These are phyloP conservation scores for Myoxocephalus aenaeus DNA, from an alignment of 2,797 vertebrate genomes.

Conservation along the genomic window DNA sequence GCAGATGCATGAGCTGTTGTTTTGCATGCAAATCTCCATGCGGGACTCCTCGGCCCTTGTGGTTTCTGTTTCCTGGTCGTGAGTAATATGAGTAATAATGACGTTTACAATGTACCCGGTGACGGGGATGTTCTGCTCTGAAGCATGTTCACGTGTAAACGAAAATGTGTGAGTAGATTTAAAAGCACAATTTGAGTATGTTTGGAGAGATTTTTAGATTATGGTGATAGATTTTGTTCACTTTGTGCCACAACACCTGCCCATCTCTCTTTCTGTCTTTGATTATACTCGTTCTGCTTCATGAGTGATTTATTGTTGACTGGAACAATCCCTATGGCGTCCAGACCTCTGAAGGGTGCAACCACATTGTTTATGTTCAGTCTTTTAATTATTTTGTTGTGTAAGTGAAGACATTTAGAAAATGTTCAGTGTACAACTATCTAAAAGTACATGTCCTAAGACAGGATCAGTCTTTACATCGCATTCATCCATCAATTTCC, in stretches of 20 bases:
- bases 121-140: constrained; percentile 56
- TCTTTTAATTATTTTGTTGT: neutral
- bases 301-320: neutral
- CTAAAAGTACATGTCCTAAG: neutral
- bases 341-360: neutral
- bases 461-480: neutral
- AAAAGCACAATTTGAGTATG: constrained; percentile 71
- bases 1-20: constrained; percentile 92
- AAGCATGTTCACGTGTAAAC: constrained; percentile 66
- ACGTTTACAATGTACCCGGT: constrained; percentile 51
- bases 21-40: constrained; percentile 92
- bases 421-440: neutral
- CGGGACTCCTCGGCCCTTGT: constrained; percentile 44
- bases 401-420: neutral
- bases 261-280: neutral
- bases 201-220: constrained; percentile 41
- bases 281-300: neutral
- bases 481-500: neutral
- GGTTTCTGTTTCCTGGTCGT: constrained; percentile 64
- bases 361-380: neutral
- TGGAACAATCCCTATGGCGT: neutral
- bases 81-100: constrained; percentile 55
- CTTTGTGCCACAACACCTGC: constrained; percentile 41
- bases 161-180: constrained; percentile 64
- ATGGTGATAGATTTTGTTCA: constrained; percentile 44